phyloP scores from a whole-genome alignment of 64 coral and sea anemone genomes.

The Montipora cactus region DNA sequence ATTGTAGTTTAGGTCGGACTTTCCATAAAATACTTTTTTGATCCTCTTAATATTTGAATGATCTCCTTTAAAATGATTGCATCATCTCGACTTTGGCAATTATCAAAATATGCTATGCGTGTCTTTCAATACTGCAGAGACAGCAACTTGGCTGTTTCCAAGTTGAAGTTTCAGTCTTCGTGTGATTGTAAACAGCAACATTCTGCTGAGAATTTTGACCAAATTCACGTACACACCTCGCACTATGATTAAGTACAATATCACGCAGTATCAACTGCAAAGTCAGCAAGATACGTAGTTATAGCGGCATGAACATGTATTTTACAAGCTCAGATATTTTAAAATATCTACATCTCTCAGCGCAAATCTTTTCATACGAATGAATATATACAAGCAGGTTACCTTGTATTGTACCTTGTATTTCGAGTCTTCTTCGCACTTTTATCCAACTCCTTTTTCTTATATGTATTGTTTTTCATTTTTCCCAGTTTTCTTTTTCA shows the following conservation, averaged over 20 bases:
- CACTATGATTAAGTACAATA: background rate
- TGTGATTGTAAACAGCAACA: background rate
- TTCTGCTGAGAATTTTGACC: background rate
- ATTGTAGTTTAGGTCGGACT: background rate
- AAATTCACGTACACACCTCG: background rate
- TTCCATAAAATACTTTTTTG: slow-evolving; percentile 17
- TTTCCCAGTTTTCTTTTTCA: background rate
- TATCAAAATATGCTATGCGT: slow-evolving; percentile 16
- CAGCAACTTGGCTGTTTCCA: background rate
- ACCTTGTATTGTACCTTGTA: slow-evolving; percentile 29
- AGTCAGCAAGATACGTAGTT: background rate
- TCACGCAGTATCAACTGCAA: background rate
- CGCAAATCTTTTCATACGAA: slow-evolving; percentile 1
- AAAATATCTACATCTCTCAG: slow-evolving; percentile 25
- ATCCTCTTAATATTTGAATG: background rate
- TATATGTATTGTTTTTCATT: background rate
- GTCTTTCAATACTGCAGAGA: background rate
- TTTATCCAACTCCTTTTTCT: background rate
- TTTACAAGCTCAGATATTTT: slow-evolving; percentile 33
- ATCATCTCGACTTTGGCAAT: background rate
- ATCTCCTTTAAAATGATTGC: background rate
- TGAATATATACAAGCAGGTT: slow-evolving; percentile 7
- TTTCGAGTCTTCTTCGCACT: background rate
- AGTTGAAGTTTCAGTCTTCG: background rate
- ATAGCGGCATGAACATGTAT: background rate